phyloP scores from a whole-genome alignment of 2,113 vertebrate genomes.

The Mustela lutreola region DNA sequence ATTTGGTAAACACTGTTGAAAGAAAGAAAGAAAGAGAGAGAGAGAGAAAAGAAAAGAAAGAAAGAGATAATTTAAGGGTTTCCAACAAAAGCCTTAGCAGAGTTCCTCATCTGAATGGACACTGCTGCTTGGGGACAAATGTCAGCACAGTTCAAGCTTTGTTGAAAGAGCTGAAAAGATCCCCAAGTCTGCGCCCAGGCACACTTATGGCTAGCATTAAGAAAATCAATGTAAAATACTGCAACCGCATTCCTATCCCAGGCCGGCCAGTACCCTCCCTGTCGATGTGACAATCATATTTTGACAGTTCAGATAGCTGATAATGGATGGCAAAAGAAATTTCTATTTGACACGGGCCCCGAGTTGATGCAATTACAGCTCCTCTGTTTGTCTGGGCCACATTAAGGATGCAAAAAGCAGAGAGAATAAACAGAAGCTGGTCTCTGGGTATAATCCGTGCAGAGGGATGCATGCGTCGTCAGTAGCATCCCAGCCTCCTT shows the following conservation, averaged over 20 bases:
- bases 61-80: slow-evolving; percentile 75
- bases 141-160: slow-evolving; percentile 80
- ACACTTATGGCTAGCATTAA: slow-evolving; percentile 72
- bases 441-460: slow-evolving; percentile 58
- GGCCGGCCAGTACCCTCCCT: slow-evolving; percentile 52
- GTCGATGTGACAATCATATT: slow-evolving; percentile 79
- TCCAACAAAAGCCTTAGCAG: slow-evolving; percentile 69
- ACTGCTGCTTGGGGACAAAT: slow-evolving; percentile 70
- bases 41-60: neutral
- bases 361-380: slow-evolving; percentile 66
- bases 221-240: slow-evolving; percentile 80
- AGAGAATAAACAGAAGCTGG: slow-evolving; percentile 60
- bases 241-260: slow-evolving; percentile 62
- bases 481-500: neutral
- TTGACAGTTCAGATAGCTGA: slow-evolving; percentile 81
- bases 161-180: slow-evolving; percentile 71
- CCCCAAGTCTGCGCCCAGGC: neutral
- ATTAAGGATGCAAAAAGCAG: slow-evolving; percentile 63
- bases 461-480: slow-evolving; percentile 28
- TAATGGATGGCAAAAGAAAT: slow-evolving; percentile 72
- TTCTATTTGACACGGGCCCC: slow-evolving; percentile 55
- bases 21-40: slow-evolving; percentile 39
- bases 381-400: slow-evolving; percentile 66
- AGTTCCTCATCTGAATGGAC: slow-evolving; percentile 71
- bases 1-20: slow-evolving; percentile 74